Evolutionary conservation across 2,888 invertebrate species (phyloP).

Genomic region (Brenthis daphne): DNA sequence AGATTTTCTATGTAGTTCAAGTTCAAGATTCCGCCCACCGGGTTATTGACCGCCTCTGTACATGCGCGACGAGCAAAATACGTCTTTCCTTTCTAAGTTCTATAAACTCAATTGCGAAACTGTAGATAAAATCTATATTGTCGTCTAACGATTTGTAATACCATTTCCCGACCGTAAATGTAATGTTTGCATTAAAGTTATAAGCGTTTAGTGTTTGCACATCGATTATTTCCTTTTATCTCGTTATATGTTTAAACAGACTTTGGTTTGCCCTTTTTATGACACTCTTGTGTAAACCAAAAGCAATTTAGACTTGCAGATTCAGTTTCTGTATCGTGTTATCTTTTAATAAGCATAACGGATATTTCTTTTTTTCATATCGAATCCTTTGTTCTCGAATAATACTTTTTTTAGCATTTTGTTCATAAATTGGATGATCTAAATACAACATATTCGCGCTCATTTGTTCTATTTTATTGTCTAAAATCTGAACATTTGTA

Average conservation of each 20-base stretch:
- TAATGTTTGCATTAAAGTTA: constrained; percentile 17
- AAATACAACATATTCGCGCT: constrained; percentile 3
- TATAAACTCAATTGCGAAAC: constrained; percentile 28
- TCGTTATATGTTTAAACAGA: constrained; percentile 59
- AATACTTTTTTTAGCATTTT: background rate
- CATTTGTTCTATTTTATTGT: background rate
- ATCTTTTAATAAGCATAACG: constrained; percentile 6
- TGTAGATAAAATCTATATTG: constrained; percentile 19
- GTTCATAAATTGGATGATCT: constrained; percentile 2
- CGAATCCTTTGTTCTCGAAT: background rate
- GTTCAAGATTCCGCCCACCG: constrained; percentile 68
- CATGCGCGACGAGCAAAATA: constrained; percentile 57
- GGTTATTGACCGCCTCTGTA: constrained; percentile 71
- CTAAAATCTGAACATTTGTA: constrained; percentile 10
- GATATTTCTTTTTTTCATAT: background rate
- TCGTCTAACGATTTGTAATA: constrained; percentile 20
- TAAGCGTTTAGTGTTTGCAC: constrained; percentile 46
- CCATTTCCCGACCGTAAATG: constrained; percentile 13
- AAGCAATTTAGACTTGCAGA: constrained; percentile 49
- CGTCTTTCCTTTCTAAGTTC: constrained; percentile 42
- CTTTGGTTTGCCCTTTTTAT: constrained; percentile 61
- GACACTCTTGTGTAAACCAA: constrained; percentile 51
- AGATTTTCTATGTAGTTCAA: constrained; percentile 66
- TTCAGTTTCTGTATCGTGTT: constrained; percentile 45
- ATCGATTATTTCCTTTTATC: constrained; percentile 65